Conservation (phyloP, 2,888 invertebrate genomes). For the Prosopocoilus inquinatus region DNA sequence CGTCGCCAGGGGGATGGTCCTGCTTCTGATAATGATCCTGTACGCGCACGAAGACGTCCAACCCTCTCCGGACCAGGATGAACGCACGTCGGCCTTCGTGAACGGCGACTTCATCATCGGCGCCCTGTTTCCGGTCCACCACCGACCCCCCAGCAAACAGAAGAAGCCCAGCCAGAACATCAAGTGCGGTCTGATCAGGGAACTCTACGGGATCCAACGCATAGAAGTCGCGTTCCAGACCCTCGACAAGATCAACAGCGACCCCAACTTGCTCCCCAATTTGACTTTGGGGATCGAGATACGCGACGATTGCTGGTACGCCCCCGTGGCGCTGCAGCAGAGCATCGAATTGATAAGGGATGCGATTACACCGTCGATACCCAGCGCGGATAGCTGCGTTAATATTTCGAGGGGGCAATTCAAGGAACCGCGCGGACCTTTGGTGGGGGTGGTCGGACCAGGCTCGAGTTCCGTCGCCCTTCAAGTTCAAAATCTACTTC, state of each 20-base stretch:
- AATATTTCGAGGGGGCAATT: slow-evolving; percentile 3
- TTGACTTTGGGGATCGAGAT: slow-evolving; percentile 65
- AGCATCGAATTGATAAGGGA: slow-evolving; percentile 73
- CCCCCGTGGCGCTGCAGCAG: slow-evolving; percentile 75
- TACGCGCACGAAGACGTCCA: not conserved
- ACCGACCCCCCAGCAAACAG: slow-evolving; percentile 44
- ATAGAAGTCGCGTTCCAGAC: slow-evolving; percentile 63
- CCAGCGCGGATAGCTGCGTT: slow-evolving; percentile 18
- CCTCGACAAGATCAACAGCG: slow-evolving; percentile 63
- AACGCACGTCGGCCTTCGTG: slow-evolving; percentile 51
- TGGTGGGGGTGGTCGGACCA: slow-evolving; percentile 73
- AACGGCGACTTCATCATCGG: slow-evolving; percentile 61
- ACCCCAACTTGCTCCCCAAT: slow-evolving; percentile 57
- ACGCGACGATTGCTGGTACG: slow-evolving; percentile 80
- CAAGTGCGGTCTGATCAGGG: slow-evolving; percentile 62
- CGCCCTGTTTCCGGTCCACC: slow-evolving; percentile 57
- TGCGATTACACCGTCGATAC: slow-evolving; percentile 55
- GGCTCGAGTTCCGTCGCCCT: slow-evolving; percentile 70
- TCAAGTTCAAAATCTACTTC: slow-evolving; percentile 74
- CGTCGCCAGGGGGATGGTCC: not conserved
- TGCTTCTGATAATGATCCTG: not conserved
- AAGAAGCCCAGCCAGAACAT: slow-evolving; percentile 40
- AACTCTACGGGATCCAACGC: slow-evolving; percentile 74
- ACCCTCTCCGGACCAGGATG: slow-evolving; percentile 25
- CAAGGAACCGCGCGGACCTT: slow-evolving; percentile 44